Conservation (phyloP, 2,797 vertebrate genomes). For the Dendrocincla tyrannina region DNA sequence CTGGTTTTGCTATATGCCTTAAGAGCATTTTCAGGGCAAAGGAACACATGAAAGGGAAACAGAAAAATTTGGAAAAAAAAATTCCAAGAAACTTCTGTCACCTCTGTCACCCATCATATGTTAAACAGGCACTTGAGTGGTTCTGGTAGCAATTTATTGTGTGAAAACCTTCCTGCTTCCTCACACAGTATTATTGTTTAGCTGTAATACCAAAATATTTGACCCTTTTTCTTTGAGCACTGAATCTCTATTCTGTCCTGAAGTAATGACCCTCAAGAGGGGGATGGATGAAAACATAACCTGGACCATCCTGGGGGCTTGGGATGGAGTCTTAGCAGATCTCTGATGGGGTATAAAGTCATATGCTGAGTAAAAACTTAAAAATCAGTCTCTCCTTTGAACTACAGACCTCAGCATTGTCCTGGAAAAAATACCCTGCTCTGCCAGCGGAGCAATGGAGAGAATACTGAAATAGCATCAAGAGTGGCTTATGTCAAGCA, state of each 20-base stretch:
- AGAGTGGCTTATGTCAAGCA: background rate
- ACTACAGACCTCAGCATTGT: constrained; percentile 86
- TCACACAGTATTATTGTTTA: background rate
- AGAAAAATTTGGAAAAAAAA: background rate
- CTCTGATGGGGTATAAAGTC: background rate
- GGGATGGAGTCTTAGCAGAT: background rate
- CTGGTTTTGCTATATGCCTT: background rate
- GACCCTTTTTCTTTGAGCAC: background rate
- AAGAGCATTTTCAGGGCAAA: background rate
- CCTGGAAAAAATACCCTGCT: constrained; percentile 73
- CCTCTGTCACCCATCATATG: background rate
- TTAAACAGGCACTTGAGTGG: background rate
- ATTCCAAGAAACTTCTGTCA: background rate
- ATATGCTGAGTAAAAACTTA: background rate
- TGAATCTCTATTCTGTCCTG: background rate
- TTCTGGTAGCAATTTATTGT: background rate
- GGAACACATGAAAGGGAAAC: background rate
- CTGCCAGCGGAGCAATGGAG: constrained; percentile 90
- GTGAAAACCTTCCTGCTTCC: background rate
- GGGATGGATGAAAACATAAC: background rate
- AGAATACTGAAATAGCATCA: constrained; percentile 61
- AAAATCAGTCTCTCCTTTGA: constrained; percentile 76
- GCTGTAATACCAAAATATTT: background rate
- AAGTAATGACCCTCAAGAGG: background rate
- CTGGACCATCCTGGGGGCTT: background rate